Percentiles rank a stretch among this genome's conserved stretches.
These are phyloP conservation scores for Bicyclus anynana DNA, from an alignment of 1,140 invertebrate genomes.

Conservation along the genomic window DNA sequence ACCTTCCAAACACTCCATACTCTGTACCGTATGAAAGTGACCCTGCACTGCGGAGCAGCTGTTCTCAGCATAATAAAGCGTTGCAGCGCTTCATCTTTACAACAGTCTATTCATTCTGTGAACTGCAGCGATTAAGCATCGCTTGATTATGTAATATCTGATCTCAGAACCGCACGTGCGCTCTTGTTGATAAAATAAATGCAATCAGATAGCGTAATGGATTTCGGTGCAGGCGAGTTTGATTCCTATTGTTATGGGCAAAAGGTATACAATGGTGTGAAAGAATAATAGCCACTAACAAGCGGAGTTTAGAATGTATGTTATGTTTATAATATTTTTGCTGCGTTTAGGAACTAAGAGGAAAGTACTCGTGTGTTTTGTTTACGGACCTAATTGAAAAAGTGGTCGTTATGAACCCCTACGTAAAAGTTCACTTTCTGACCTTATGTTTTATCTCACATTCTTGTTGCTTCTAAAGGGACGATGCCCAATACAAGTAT, in stretches of 20 bases:
- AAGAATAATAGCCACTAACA: neutral
- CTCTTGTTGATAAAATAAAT: constrained; percentile 28
- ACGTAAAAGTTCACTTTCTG: no score
- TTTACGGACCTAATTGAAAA: neutral
- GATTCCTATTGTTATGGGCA: neutral
- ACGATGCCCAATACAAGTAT: no score
- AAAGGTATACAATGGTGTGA: neutral
- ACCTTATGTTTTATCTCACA: no score
- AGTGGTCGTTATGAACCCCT: no score
- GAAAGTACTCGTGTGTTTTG: neutral
- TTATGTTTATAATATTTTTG: neutral
- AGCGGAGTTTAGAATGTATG: neutral
- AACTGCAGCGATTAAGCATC: constrained; percentile 12
- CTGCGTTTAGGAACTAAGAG: neutral
- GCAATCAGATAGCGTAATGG: constrained; percentile 20
- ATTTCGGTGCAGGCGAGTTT: neutral
- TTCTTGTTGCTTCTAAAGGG: no score
- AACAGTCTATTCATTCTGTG: neutral
- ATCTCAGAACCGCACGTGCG: constrained; percentile 25
- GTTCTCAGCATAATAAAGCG: constrained; percentile 11
- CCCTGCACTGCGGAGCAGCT: constrained; percentile 15
- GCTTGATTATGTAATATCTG: constrained; percentile 13
- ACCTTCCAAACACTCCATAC: constrained; percentile 1
- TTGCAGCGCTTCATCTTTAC: constrained; percentile 7
- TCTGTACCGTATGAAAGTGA: constrained; percentile 10